A percentile compares a stretch with the other conserved stretches of the same genome.
phyloP scores from a whole-genome alignment of 1,140 invertebrate genomes.

The Lucilia cuprina region DNA sequence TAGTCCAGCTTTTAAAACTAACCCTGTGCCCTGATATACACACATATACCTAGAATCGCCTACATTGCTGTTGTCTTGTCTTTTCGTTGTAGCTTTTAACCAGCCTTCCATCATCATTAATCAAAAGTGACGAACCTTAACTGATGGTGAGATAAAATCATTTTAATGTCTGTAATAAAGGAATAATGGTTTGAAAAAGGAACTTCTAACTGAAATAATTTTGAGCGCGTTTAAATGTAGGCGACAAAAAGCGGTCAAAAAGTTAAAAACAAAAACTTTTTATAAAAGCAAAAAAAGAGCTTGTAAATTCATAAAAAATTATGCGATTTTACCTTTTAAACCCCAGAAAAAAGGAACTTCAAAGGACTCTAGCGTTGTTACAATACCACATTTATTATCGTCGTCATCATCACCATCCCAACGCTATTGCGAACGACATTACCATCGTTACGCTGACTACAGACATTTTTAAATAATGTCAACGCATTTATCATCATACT shows the following conservation, averaged over 20 bases:
- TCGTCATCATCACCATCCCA: not conserved
- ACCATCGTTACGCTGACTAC: not conserved
- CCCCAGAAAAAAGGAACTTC: not conserved
- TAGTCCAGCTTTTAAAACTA: not conserved
- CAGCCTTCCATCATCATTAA: conserved; percentile 19
- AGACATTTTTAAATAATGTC: not conserved
- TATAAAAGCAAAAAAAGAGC: not conserved
- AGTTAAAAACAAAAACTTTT: not conserved
- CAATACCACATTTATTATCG: not conserved
- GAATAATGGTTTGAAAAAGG: not conserved
- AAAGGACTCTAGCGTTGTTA: not conserved
- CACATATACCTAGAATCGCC: not conserved
- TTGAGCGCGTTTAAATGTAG: not conserved
- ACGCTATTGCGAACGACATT: not conserved
- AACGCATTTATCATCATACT: conserved; percentile 14
- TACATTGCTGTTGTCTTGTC: not conserved
- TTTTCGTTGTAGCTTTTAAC: not conserved
- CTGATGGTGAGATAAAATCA: conserved; percentile 27
- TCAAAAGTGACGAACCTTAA: conserved; percentile 29
- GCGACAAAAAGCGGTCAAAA: not conserved
- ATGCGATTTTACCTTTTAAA: not conserved
- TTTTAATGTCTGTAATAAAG: conserved; percentile 23
- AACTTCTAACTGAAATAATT: not conserved
- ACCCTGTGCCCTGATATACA: not conserved
- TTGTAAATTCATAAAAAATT: not conserved